Base-by-base conservation (phyloP, 2,888 invertebrate genomes). In the Hyalella azteca region DNA sequence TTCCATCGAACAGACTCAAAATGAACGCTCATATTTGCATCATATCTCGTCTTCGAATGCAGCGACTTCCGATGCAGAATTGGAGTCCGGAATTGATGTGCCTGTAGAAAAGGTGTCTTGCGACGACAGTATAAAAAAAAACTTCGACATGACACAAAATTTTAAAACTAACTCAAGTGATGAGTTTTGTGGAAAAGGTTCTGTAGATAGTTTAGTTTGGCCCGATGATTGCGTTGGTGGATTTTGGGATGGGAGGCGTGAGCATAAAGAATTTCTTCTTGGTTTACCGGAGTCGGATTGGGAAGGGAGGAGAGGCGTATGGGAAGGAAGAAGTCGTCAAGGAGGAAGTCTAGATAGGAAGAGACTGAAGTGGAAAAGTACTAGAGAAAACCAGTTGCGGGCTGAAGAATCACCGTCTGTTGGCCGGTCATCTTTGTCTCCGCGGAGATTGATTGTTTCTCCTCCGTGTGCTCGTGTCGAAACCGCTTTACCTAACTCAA, bases 361-460 rank as follows among this genome's bases (percentile, higher is more conserved):
- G 39, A n/a, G 39, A n/a, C 32, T 19, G 39, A 50, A 54, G 36
- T 32, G 50, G n/a, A 50, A 36, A 50, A 49, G 77, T 19, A 29
- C 22, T 39, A 77, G 50, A 36, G 54, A 54, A 49, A 50, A 39
- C 36, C 19, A 13, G 5, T 66, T 32, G n/a, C 66, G 66, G n/a
- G 32, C 15, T 36, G 66, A 66, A 66, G 32, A n/a, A 29, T 36
- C 29, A 7, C 36, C 66, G 4, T 9, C 32, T 66, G n/a, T 11
- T 32, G 66, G 66, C n/a, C 66, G 66, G n/a, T 66, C 66, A 36
- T 66, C 66, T 36, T 66, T 66, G 13, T 66, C 66, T 32, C 66
- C 66, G 19, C 32, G 66, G 36, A 32, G 66, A 19, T 66, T 66
- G 4, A 45, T 45, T 45, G 66, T 66, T 36, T 19, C 66, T 1